These are phyloP conservation scores for Sinohyriopsis cumingii DNA, from an alignment of 2,888 invertebrate species.

Conservation along the genomic window DNA sequence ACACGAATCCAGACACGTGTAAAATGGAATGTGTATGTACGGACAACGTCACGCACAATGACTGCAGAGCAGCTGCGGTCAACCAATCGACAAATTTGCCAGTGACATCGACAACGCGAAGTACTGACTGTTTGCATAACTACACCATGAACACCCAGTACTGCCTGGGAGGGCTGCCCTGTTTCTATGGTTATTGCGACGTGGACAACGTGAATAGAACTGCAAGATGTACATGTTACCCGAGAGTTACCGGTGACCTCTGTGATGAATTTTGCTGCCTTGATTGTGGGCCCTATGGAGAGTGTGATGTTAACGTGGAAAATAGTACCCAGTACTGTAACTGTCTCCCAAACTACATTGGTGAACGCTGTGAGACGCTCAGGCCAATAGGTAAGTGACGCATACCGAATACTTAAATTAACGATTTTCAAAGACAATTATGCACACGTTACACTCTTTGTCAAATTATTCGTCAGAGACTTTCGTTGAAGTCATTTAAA, in stretches of 20 bases:
- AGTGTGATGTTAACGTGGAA: no score
- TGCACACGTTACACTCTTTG: no score
- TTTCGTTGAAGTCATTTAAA: no score
- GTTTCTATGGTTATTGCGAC: constrained; percentile 10
- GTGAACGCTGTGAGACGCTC: background rate
- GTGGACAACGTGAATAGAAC: no score
- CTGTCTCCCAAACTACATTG: constrained; percentile 6
- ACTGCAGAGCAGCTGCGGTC: constrained; percentile 2
- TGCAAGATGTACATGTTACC: constrained; percentile 12
- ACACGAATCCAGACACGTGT: constrained; percentile 3
- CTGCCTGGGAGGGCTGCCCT: constrained; percentile 3
- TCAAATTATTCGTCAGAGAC: no score
- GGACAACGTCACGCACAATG: constrained; percentile 11
- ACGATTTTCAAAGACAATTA: background rate
- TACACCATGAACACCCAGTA: background rate
- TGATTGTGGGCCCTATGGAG: constrained; percentile 10
- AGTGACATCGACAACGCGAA: background rate
- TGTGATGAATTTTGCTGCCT: constrained; percentile 24
- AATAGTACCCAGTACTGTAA: constrained; percentile 2
- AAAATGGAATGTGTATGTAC: constrained; percentile 19
- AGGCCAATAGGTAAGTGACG: constrained; percentile 1
- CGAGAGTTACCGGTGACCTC: constrained; percentile 4
- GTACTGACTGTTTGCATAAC: background rate
- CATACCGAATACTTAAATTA: background rate
- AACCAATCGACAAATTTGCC: no score